Base-by-base conservation (phyloP, 2,113 vertebrate genomes). In the Dromiciops gliroides region DNA sequence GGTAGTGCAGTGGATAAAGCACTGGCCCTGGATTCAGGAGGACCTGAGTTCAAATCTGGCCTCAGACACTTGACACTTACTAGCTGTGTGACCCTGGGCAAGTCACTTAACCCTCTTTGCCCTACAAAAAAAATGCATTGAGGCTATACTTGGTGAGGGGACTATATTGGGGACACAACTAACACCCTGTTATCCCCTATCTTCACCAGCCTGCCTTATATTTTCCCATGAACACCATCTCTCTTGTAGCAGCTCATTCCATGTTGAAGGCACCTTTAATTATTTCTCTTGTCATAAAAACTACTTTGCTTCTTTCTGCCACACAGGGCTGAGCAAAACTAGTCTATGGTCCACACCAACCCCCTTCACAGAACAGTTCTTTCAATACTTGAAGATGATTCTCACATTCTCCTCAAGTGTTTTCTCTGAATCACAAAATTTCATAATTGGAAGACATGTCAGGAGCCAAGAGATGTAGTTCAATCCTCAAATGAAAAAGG, bases 201-300 rank as follows among this genome's bases (percentile, higher is more conserved):
- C 31, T 67, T 67, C 37, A 83, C 14, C 16, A 49, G 24, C 51
- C 93, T 89, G 11, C 12, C 67, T 50, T 19, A 89, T 50, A 67
- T 90, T 93, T 94, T 93, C 48, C 51, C 48, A 31, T 83, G 37
- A 89, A 97, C 95, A 88, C 24, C 37, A 44, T n/a, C 67, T 19
- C 23, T 23, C 67, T 83, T 44, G 19, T 8, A 16, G 67, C 37
- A 83, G 60, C 16, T 75, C 12, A n/a, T n/a, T 19, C 0, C 19
- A 83, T 44, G 44, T 44, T 83, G 67, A 44, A 83, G 67, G 44
- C 44, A 37, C 31, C 31, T 67, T 16, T 75, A n/a, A 19, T 44
- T 22, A 7, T 83, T 44, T 83, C n/a, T 44, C 19, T 19, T 83
- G 67, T 6, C 3, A 67, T 67, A 67, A 31, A 67, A 8, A 83